A percentile compares a stretch with the other conserved stretches of the same genome.
phyloP scores from a whole-genome alignment of 2,888 invertebrate genomes.

The Cryptus viduatorius region DNA sequence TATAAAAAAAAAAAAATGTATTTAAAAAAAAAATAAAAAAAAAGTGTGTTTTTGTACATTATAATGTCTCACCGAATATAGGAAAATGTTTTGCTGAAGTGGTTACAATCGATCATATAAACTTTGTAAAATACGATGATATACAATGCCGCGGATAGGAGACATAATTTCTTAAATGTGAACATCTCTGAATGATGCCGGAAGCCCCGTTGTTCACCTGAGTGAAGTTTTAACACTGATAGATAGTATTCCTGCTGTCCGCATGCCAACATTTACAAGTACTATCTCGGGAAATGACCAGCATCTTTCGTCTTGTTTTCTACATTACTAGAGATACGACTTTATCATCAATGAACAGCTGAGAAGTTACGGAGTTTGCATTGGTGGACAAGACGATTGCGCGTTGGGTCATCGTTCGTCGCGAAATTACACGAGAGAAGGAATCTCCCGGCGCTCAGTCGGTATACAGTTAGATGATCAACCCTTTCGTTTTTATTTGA shows the following conservation, averaged over 20 bases:
- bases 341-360: not conserved
- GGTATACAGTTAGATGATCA: not conserved
- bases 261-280: not conserved
- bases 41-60: too few relatives aligned
- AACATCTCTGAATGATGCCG: constrained; percentile 14
- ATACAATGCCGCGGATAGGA: not conserved
- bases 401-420: not conserved
- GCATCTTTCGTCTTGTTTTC: constrained; percentile 1
- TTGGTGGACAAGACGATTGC: not conserved
- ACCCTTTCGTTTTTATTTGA: too few relatives aligned
- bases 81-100: too few relatives aligned
- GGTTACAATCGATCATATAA: too few relatives aligned
- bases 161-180: constrained; percentile 15
- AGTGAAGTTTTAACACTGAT: constrained; percentile 26
- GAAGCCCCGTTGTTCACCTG: not conserved
- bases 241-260: not conserved
- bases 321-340: not conserved
- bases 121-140: not conserved
- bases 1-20: too few relatives aligned
- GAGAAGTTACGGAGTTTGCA: not conserved
- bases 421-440: not conserved
- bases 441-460: not conserved
- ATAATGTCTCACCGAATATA: too few relatives aligned
- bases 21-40: too few relatives aligned
- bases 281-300: not conserved